Conservation (phyloP, 2,797 vertebrate species). For the Pseudomugil gertrudae region DNA sequence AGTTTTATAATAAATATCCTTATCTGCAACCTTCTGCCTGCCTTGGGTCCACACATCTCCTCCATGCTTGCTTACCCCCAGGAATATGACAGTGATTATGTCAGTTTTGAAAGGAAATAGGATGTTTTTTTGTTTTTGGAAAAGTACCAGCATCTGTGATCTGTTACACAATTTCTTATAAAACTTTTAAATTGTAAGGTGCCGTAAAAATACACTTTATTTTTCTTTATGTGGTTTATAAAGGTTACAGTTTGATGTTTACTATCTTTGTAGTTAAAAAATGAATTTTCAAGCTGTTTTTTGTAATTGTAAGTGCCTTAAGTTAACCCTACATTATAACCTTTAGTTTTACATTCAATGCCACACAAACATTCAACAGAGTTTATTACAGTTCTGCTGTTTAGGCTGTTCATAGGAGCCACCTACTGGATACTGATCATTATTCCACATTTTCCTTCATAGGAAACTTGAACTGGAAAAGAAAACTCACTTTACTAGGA, state of each 20-base stretch:
- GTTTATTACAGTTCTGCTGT: too few species aligned
- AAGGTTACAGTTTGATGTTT: background rate
- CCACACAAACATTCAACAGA: slow-evolving; percentile 2
- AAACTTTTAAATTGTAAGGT: too few species aligned
- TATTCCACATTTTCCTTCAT: slow-evolving; percentile 9
- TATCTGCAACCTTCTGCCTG: too few species aligned
- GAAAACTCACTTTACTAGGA: background rate
- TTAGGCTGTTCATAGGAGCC: slow-evolving; percentile 24
- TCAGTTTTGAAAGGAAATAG: too few species aligned
- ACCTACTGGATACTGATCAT: slow-evolving; percentile 21
- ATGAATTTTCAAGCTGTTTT: slow-evolving; percentile 25
- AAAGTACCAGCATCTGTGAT: too few species aligned
- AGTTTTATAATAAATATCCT: too few species aligned
- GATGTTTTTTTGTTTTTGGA: too few species aligned
- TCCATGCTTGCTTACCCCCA: too few species aligned
- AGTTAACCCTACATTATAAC: background rate
- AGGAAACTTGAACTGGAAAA: background rate
- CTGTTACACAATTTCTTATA: too few species aligned
- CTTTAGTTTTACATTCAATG: slow-evolving; percentile 7
- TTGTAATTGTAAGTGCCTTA: background rate
- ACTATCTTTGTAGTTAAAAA: slow-evolving; percentile 2
- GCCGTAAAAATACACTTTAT: background rate
- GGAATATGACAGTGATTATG: too few species aligned
- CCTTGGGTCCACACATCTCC: too few species aligned
- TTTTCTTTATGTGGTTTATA: background rate